Conservation (phyloP, 1,140 invertebrate genomes). For the Andricus grossulariae region DNA sequence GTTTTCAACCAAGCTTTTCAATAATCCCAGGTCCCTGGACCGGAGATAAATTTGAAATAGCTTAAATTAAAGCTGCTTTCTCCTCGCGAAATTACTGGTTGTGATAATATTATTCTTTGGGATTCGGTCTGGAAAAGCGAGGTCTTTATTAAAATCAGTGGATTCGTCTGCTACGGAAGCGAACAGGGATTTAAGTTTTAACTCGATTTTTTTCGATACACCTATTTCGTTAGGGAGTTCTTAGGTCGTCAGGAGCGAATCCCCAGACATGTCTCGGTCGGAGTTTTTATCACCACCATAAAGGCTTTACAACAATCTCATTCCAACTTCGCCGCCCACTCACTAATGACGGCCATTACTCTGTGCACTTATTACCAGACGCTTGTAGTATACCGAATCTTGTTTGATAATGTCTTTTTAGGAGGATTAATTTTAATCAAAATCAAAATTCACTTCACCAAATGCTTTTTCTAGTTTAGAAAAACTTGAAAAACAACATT, state of each 20-base stretch:
- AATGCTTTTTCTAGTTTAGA: no score
- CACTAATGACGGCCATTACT: neutral
- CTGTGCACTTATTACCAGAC: constrained; percentile 21
- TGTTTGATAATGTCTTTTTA: no score
- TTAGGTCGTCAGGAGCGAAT: constrained; percentile 39
- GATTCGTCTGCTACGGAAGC: constrained; percentile 41
- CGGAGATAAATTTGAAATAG: constrained; percentile 9
- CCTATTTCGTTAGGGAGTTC: constrained; percentile 63
- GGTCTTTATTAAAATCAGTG: constrained; percentile 67
- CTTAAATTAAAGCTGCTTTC: neutral
- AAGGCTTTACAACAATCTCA: constrained; percentile 61
- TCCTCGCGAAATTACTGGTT: neutral
- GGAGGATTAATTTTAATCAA: no score
- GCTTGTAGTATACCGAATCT: no score
- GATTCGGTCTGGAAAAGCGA: constrained; percentile 53
- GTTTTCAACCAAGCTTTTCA: neutral
- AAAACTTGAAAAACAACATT: no score
- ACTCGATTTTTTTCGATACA: constrained; percentile 68
- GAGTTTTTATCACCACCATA: constrained; percentile 57
- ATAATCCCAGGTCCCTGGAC: neutral
- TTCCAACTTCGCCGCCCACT: constrained; percentile 44
- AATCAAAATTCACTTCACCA: no score
- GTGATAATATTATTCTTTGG: constrained; percentile 58
- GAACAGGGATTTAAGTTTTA: constrained; percentile 56
- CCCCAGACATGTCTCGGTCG: constrained; percentile 43